These are phyloP conservation scores for Chamaetylas fuelleborni DNA, from an alignment of 2,113 vertebrate species.

Conservation along the genomic window DNA sequence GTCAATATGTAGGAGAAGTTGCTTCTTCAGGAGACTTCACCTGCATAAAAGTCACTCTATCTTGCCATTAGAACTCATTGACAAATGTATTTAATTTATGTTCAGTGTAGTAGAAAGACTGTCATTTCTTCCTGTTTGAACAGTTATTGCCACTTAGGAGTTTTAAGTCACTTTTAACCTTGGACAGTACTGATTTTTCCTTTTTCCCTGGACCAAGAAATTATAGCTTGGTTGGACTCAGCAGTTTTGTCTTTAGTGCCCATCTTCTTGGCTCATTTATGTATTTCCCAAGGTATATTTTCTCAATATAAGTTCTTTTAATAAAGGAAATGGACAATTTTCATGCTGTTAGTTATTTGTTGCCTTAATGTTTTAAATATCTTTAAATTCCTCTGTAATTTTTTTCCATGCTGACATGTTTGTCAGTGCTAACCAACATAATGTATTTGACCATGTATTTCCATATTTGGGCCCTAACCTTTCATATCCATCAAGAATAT, in stretches of 20 bases:
- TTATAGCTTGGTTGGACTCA: background rate
- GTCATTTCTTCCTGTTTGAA: constrained; percentile 22
- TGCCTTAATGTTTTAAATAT: background rate
- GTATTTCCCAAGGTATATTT: background rate
- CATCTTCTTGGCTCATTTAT: background rate
- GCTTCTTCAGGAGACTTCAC: background rate
- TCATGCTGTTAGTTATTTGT: background rate
- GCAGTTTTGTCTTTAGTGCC: background rate
- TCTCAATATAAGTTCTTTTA: background rate
- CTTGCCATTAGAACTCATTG: background rate
- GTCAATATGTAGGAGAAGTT: background rate
- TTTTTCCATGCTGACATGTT: background rate
- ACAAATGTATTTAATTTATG: constrained; percentile 37
- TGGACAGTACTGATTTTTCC: background rate
- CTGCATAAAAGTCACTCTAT: background rate
- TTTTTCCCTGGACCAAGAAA: background rate
- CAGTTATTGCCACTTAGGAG: constrained; percentile 28
- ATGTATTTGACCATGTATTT: background rate
- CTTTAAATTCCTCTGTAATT: background rate
- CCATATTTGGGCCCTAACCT: background rate
- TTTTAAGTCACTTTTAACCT: constrained; percentile 27
- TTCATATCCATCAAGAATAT: background rate
- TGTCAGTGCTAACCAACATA: background rate
- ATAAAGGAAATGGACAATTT: background rate
- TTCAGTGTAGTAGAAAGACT: background rate